Evolutionary conservation across 2,888 invertebrate species (phyloP).

Genomic region (Agriopis aurantiaria): DNA sequence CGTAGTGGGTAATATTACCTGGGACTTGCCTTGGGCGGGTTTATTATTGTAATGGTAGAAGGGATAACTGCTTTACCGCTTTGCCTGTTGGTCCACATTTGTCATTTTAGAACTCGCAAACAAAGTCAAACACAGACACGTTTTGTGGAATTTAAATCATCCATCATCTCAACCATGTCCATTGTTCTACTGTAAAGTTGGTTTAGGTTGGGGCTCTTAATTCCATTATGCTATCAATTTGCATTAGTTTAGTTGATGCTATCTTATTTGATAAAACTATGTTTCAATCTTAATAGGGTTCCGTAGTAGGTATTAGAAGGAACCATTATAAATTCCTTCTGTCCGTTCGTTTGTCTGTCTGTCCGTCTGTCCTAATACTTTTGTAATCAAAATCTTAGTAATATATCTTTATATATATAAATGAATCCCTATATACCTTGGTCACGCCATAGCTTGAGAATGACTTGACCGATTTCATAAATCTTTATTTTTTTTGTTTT

Average conservation of each 20-base stretch:
- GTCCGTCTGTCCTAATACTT: too few species aligned
- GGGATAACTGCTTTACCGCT: conserved; percentile 16
- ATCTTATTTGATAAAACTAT: too few species aligned
- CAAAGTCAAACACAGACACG: conserved; percentile 23
- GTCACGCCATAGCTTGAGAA: too few species aligned
- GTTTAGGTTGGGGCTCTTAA: conserved; percentile 13
- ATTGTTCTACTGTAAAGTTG: conserved; percentile 11
- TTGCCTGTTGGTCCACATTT: conserved; percentile 20
- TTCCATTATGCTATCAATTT: conserved; percentile 5
- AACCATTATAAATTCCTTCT: too few species aligned
- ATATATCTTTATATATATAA: too few species aligned
- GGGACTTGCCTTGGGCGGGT: conserved; percentile 6
- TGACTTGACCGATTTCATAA: too few species aligned
- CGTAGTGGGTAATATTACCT: conserved; percentile 14
- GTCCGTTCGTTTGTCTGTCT: too few species aligned
- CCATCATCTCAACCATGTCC: conserved; percentile 9
- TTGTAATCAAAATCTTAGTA: too few species aligned
- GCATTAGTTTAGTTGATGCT: not conserved
- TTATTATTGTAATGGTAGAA: conserved; percentile 14
- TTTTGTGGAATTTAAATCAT: conserved; percentile 17
- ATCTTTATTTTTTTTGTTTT: too few species aligned
- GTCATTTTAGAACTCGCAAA: conserved; percentile 23
- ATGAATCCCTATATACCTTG: too few species aligned
- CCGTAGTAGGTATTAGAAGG: too few species aligned
- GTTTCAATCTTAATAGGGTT: not conserved